Evolutionary conservation across 2,888 invertebrate genomes (phyloP).

Genomic region (Chydorus sphaericus): DNA sequence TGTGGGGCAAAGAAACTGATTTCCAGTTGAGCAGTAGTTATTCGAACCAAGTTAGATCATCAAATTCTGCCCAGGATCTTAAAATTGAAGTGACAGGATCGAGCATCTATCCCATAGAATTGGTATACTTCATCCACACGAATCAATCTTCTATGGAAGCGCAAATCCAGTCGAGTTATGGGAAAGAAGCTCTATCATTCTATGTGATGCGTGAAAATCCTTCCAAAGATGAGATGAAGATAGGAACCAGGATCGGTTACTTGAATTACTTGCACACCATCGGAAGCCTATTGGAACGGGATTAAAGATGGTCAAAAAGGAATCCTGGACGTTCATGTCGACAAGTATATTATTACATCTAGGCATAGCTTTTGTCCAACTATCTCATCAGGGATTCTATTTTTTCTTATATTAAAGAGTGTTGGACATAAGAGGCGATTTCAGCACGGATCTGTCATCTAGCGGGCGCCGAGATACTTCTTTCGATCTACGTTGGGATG

Average conservation of each 20-base stretch:
- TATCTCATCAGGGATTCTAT: constrained; percentile 1
- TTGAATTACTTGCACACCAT: constrained; percentile 48
- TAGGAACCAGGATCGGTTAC: constrained; percentile 2
- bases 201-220: background rate
- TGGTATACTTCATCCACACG: background rate
- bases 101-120: background rate
- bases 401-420: constrained; percentile 34
- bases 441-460: background rate
- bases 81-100: background rate
- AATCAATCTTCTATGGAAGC: background rate
- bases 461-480: background rate
- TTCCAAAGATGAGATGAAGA: background rate
- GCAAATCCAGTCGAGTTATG: constrained; percentile 5
- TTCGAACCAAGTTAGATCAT: background rate
- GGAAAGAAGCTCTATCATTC: constrained; percentile 4
- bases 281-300: constrained; percentile 33
- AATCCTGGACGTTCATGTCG: constrained; percentile 58
- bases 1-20: constrained; percentile 7
- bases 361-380: background rate
- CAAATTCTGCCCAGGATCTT: background rate
- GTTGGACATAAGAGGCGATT: constrained; percentile 46
- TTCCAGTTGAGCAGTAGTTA: background rate
- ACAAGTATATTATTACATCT: constrained; percentile 39
- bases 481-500: constrained; percentile 68
- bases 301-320: constrained; percentile 24